Percentiles rank a stretch among this genome's conserved stretches.
Conservation (phyloP, 92 coral and sea anemone genomes). For the Paragorgia papillata region DNA sequence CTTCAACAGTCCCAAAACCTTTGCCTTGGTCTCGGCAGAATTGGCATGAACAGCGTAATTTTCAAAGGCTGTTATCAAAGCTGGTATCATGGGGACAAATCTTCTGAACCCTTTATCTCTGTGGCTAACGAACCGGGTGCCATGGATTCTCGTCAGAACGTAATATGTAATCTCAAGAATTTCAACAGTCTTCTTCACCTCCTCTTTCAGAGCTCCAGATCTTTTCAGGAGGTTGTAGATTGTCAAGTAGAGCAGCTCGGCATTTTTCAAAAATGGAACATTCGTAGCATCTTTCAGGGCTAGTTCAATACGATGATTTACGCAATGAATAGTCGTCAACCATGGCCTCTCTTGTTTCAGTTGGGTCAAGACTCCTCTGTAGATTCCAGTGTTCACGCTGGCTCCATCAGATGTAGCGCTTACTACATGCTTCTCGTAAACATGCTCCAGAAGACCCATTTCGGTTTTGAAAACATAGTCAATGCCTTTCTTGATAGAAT, state of each 20-base stretch:
- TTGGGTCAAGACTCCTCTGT: background rate
- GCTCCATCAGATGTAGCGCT: background rate
- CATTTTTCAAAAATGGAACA: background rate
- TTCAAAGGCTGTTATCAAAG: no score
- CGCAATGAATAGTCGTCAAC: conserved; percentile 35
- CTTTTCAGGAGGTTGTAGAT: no score
- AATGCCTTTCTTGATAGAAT: conserved; percentile 22
- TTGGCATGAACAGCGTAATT: no score
- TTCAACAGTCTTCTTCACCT: no score
- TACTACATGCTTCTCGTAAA: background rate
- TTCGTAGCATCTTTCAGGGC: conserved; percentile 22
- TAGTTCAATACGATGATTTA: conserved; percentile 28
- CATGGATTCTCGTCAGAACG: no score
- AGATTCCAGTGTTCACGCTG: background rate
- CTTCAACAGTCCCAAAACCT: no score
- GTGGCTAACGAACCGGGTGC: no score
- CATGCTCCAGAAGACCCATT: background rate
- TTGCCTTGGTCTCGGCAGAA: no score
- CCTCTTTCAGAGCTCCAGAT: no score
- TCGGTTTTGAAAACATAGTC: conserved; percentile 14
- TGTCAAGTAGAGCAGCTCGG: background rate
- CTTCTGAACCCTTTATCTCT: no score
- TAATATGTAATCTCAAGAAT: no score
- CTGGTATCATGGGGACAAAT: no score
- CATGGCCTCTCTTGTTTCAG: background rate